Percentiles rank a stretch among this genome's conserved stretches.
These are phyloP conservation scores for Styela plicata DNA, from an alignment of 23 tunicate species.

Conservation along the genomic window DNA sequence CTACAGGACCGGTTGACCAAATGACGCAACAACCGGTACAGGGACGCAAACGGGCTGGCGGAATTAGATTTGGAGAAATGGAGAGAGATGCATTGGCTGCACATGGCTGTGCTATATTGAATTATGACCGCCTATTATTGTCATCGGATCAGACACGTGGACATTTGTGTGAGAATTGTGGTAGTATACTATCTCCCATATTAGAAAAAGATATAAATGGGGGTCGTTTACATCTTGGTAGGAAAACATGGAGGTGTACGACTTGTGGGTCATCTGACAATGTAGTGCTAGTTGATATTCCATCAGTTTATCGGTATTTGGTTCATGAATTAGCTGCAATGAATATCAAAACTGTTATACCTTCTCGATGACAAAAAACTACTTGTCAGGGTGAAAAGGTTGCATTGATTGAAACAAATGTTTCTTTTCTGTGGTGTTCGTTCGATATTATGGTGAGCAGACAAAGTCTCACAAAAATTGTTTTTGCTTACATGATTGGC, in stretches of 20 bases:
- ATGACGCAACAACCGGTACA: slow-evolving; percentile 92
- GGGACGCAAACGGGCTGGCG: slow-evolving; percentile 91
- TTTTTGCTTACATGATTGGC: too few species aligned
- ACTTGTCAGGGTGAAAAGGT: too few species aligned
- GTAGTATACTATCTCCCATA: slow-evolving; percentile 58
- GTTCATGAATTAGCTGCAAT: slow-evolving; percentile 84
- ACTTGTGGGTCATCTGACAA: slow-evolving; percentile 43
- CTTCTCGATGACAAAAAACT: neutral
- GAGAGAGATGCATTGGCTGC: slow-evolving; percentile 94
- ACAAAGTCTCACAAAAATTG: too few species aligned
- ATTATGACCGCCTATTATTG: slow-evolving; percentile 60
- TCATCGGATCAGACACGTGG: slow-evolving; percentile 60
- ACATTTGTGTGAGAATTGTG: slow-evolving; percentile 75
- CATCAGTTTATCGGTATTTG: slow-evolving; percentile 66
- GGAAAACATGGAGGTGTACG: slow-evolving; percentile 36
- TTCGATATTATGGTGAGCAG: too few species aligned
- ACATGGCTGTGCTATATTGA: slow-evolving; percentile 73
- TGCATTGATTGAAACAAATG: too few species aligned
- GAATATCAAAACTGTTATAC: slow-evolving; percentile 67
- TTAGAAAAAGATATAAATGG: neutral
- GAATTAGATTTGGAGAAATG: slow-evolving; percentile 98
- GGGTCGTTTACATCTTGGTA: neutral
- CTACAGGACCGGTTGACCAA: slow-evolving; percentile 86
- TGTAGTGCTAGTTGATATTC: slow-evolving; percentile 55
- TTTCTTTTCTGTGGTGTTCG: too few species aligned